These are phyloP conservation scores for Apamea epomidion DNA, from an alignment of 2,888 invertebrate species.

Conservation along the genomic window DNA sequence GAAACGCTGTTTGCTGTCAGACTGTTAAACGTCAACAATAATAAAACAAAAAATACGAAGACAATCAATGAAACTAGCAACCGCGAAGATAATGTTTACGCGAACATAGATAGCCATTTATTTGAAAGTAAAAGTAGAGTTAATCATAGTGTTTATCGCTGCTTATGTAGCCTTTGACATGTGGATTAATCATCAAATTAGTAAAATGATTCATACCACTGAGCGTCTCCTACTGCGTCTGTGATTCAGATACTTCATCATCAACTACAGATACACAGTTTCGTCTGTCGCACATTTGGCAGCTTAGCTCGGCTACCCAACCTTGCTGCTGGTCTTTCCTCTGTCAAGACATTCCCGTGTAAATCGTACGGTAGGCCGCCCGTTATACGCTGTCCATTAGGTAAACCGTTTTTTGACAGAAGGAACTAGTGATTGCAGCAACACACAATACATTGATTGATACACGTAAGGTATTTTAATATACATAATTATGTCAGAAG, in stretches of 20 bases:
- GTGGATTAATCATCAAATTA: conserved; percentile 36
- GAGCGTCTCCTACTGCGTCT: conserved; percentile 1
- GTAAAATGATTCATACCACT: conserved; percentile 14
- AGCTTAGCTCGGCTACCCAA: neutral
- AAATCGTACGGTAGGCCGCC: neutral
- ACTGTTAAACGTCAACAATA: conserved; percentile 7
- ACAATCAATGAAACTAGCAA: conserved; percentile 38
- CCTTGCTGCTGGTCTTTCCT: neutral
- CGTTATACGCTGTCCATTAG: no score
- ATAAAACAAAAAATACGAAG: neutral
- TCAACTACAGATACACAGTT: neutral
- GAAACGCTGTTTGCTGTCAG: neutral
- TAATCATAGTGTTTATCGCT: conserved; percentile 50
- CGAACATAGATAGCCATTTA: conserved; percentile 33
- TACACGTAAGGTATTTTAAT: no score
- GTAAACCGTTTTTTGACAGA: no score
- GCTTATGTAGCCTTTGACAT: conserved; percentile 59
- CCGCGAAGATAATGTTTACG: conserved; percentile 34
- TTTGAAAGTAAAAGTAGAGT: conserved; percentile 62
- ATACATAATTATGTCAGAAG: no score
- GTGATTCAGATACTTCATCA: conserved; percentile 8
- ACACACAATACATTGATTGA: no score
- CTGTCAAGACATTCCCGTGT: neutral
- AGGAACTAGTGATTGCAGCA: no score
- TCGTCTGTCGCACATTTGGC: neutral